Evolutionary conservation across 2,797 vertebrate species (phyloP).

Genomic region (Gorsachius magnificus): DNA sequence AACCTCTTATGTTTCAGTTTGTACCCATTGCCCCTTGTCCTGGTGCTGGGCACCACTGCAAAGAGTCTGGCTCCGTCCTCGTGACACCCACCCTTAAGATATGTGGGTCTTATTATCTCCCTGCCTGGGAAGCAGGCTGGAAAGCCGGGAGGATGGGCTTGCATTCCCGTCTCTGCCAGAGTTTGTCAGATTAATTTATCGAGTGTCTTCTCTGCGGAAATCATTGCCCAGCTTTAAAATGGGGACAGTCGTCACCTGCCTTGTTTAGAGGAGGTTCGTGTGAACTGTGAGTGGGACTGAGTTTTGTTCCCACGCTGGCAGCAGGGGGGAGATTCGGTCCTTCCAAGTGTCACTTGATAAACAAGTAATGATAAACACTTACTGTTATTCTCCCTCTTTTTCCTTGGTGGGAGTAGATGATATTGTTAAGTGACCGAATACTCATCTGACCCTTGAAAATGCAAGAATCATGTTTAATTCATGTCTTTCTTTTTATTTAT

Average conservation of each 20-base stretch:
- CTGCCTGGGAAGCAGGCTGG: not conserved
- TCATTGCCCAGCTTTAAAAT: not conserved
- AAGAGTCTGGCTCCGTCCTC: too few species aligned
- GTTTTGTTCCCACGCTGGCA: not conserved
- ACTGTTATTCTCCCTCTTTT: not conserved
- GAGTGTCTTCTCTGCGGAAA: not conserved
- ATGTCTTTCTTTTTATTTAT: constrained; percentile 44
- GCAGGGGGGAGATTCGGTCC: not conserved
- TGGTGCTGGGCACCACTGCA: too few species aligned
- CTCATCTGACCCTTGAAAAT: constrained; percentile 43
- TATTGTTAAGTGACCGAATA: constrained; percentile 30
- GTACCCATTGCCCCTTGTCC: too few species aligned
- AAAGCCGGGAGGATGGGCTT: not conserved
- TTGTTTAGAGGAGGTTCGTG: not conserved
- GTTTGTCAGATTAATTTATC: not conserved
- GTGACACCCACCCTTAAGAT: too few species aligned
- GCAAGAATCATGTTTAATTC: constrained; percentile 51
- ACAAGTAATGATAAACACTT: constrained; percentile 1
- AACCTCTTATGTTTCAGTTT: too few species aligned
- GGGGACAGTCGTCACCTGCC: not conserved
- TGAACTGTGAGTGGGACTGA: not conserved
- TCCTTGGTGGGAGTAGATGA: not conserved
- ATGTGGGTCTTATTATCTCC: fast-evolving
- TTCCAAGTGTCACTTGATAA: not conserved
- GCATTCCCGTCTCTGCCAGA: not conserved